Base-by-base conservation (phyloP, 2,888 invertebrate genomes). In the Poecilus cupreus region DNA sequence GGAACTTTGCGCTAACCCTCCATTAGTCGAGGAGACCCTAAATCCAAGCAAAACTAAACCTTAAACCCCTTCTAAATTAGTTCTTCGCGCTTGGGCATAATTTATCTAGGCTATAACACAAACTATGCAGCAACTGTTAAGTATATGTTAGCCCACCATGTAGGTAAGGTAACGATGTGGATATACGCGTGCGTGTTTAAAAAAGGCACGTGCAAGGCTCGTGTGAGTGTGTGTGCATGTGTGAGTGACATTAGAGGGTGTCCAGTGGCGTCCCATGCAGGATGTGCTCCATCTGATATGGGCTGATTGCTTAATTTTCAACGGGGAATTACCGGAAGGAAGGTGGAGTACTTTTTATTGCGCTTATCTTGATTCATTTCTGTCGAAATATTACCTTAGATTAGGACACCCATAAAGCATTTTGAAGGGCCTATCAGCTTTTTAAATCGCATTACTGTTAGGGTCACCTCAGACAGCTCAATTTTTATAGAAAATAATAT, bases 191-290 rank as follows among this genome's bases (percentile, higher is more conserved):
- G 57, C 54, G 54, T 76, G 75, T 75, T 26, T 75, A 54, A 76
- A 54, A 46, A 76, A 57, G 57, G 39, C 76, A 76, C 76, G 76
- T 76, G 76, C 74, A 72, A 16, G 16, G 2, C 37, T 18, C 37
- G 37, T 37, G 37, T n/a, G 32, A n/a, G n/a, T 70, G 8, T 39
- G 32, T 16, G 49, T 24, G 16, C 68, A 43, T 68, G 68, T 68
- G 68, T 68, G 43, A 13, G 24, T 22, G 46, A 20, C 43, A 72
- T 72, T 72, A 72, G 72, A 39, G 64, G 46, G 26, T 26, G 26
- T 0, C 2, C 72, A 72, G 46, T 43, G 72, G 72, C 72, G 72
- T 18, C 11, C 3, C 46, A 43, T 20, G 32, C 16, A 24, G 75
- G 54, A 75, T 26, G 16, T 32, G 74, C n/a, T 3, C 5, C 43